Evolutionary conservation across 2,888 invertebrate species (phyloP), one percentile per base, ranked within the genome.

Genomic region (Steinernema scapterisci): DNA sequence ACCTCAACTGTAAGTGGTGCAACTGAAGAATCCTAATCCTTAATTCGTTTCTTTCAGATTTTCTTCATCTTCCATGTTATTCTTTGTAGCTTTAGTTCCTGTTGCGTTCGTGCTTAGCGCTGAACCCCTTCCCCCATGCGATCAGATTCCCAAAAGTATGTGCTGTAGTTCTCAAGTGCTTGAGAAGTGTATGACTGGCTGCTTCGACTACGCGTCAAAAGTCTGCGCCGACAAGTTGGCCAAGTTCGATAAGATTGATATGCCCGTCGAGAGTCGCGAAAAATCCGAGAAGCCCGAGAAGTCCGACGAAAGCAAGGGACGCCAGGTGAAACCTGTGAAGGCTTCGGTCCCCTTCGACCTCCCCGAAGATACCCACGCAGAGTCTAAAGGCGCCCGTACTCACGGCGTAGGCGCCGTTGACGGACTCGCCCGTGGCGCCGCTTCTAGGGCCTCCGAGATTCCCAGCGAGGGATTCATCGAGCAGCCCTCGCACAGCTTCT

Each of bases 111-210:
- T 74, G 9, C 38, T 43, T 77, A 70, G 54, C 71, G 78, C 76
- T 73, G 78, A 48, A 27, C 71, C 78, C 48, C 76, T 85, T 70
- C 85, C 85, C 63, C 79, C 82, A 75, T 85, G 85, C 79, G 79
- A 81, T 76, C 79, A 79, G 72, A 83, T 85, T 48, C 85, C 85
- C 52, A 82, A 84, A 80, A 80, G 85, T 72, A 78, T 85, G 77
- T 85, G 85, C 80, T 85, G 85, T 81, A 84, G 84, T 75, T 82
- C 82, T 75, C 83, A 85, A 76, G 85, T 85, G 75, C 79, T 85
- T 77, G 84, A 82, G 72, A 85, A 85, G 79, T 85, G 85, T 79
- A 78, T 84, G 76, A 79, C 82, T 72, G 85, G 85, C 74, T 85
- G 85, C 80, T 76, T 84, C 74, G 82, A 83, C 75, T 83, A 85